A percentile compares a stretch with the other conserved stretches of the same genome.
Conservation (phyloP, 1,140 invertebrate genomes). For the Zaprionus kolodkinae region DNA sequence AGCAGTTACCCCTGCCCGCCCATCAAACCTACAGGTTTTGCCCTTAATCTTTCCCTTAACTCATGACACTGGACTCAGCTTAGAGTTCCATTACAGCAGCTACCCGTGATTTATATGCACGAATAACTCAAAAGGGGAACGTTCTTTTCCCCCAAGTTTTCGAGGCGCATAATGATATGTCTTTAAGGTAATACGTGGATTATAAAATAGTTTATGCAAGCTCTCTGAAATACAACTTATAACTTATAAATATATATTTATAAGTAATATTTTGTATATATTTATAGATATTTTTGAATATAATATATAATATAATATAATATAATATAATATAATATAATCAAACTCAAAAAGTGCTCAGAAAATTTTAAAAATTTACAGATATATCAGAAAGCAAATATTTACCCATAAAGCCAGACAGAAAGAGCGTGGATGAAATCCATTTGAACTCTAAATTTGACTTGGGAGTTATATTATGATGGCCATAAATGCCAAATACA, state of each 20-base stretch:
- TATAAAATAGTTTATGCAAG: too few species aligned
- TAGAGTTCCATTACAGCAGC: slow-evolving; percentile 9
- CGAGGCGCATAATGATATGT: too few species aligned
- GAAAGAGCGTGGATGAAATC: background rate
- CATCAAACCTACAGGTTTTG: background rate
- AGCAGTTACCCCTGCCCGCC: background rate
- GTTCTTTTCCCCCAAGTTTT: background rate
- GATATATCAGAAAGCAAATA: background rate
- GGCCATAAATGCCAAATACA: background rate
- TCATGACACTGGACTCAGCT: background rate
- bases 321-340: too few species aligned
- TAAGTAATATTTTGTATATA: too few species aligned
- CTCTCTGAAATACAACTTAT: too few species aligned
- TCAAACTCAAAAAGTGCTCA: too few species aligned
- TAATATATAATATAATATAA: too few species aligned
- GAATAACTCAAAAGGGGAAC: slow-evolving; percentile 33
- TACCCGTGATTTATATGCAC: slow-evolving; percentile 43
- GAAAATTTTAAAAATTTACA: too few species aligned
- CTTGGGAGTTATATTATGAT: slow-evolving; percentile 4
- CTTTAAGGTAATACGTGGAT: too few species aligned
- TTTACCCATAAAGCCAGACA: background rate
- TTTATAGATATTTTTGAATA: too few species aligned
- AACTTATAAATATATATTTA: too few species aligned
- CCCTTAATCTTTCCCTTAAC: slow-evolving; percentile 35
- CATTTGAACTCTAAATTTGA: slow-evolving; percentile 3